phyloP scores from a whole-genome alignment of 2,797 vertebrate species.

The Oreonectes daqikongensis region DNA sequence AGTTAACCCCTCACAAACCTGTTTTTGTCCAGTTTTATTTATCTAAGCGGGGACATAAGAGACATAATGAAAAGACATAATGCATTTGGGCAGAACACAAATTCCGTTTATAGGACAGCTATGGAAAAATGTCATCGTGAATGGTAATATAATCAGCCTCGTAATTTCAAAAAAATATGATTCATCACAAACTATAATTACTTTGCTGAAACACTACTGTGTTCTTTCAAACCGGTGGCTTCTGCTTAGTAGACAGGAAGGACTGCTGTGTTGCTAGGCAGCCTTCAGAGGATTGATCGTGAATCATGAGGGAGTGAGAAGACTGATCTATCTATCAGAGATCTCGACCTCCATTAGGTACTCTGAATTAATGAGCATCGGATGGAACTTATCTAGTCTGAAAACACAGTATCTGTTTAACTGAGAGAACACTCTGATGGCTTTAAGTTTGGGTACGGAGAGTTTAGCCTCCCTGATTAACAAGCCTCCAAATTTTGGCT shows the following conservation, averaged over 20 bases:
- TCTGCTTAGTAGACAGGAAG: background rate
- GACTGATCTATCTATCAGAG: slow-evolving; percentile 38
- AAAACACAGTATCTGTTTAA: slow-evolving; percentile 9
- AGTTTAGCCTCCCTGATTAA: background rate
- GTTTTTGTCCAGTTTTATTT: background rate
- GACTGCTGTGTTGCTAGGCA: slow-evolving; percentile 29
- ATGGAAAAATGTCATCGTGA: background rate
- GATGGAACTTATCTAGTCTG: slow-evolving; percentile 56
- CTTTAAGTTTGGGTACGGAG: background rate
- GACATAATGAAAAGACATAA: background rate
- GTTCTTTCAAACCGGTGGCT: background rate
- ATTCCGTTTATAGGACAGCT: background rate
- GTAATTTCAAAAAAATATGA: background rate
- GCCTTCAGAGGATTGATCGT: slow-evolving; percentile 33
- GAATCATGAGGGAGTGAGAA: slow-evolving; percentile 18
- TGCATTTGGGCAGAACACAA: background rate
- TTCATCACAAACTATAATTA: background rate
- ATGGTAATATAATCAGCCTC: background rate
- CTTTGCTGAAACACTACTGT: background rate
- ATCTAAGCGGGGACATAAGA: background rate
- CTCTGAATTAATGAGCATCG: slow-evolving; percentile 59
- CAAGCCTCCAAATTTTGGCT: background rate
- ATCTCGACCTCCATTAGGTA: slow-evolving; percentile 66
- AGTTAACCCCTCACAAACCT: background rate
- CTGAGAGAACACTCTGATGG: background rate